Conservation (phyloP, 2,113 vertebrate species). For the Catharus bicknelli region DNA sequence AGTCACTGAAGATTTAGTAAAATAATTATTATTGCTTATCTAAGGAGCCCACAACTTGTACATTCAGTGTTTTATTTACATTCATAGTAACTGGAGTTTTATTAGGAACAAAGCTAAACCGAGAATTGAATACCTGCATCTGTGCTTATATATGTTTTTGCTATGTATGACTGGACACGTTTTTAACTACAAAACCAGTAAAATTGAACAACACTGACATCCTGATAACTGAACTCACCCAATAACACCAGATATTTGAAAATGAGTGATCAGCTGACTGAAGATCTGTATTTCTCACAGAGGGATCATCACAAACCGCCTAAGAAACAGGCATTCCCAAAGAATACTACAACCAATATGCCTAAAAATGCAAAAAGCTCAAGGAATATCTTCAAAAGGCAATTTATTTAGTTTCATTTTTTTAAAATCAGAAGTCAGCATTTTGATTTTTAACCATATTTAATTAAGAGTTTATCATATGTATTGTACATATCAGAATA, state of each 20-base stretch:
- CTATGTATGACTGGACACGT: neutral
- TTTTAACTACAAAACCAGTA: slow-evolving; percentile 4
- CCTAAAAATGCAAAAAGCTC: slow-evolving; percentile 18
- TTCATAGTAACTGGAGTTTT: neutral
- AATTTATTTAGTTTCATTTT: neutral
- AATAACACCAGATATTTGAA: slow-evolving; percentile 56
- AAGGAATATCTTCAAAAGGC: slow-evolving; percentile 50
- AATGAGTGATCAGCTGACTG: slow-evolving; percentile 67
- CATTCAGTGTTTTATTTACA: neutral
- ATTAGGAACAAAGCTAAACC: neutral
- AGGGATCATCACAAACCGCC: neutral
- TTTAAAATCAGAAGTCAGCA: neutral
- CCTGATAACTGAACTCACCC: slow-evolving; percentile 58
- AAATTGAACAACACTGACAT: slow-evolving; percentile 10
- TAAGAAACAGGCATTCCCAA: slow-evolving; percentile 24
- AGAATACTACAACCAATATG: neutral
- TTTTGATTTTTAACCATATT: neutral
- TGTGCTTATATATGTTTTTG: neutral
- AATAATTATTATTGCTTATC: neutral
- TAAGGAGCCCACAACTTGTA: neutral
- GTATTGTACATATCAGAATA: neutral
- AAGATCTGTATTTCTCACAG: slow-evolving; percentile 66
- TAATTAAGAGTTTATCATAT: neutral
- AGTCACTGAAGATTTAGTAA: neutral
- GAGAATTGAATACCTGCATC: neutral